Conservation (phyloP, 2,113 vertebrate genomes). For the Narcine bancroftii region DNA sequence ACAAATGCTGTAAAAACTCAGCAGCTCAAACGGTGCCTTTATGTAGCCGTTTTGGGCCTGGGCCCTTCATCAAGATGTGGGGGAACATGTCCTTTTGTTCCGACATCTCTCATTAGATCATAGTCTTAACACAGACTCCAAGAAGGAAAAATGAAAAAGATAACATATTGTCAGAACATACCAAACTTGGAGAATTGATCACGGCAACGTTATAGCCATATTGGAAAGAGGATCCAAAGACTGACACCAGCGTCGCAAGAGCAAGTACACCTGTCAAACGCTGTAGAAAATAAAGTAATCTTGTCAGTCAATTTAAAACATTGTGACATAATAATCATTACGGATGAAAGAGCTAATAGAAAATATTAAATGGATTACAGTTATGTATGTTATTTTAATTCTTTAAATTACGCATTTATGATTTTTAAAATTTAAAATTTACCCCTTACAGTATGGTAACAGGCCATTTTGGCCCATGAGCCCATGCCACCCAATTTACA, state of each 20-base stretch:
- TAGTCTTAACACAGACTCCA: not conserved
- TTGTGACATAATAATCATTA: not conserved
- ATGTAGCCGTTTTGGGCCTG: no score
- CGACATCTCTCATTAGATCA: no score
- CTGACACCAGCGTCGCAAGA: constrained; percentile 61
- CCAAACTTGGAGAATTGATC: constrained; percentile 75
- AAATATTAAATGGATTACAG: not conserved
- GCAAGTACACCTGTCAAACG: constrained; percentile 61
- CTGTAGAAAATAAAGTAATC: constrained; percentile 49
- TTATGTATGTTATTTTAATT: not conserved
- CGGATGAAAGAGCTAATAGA: not conserved
- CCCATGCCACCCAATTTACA: no score
- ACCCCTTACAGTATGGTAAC: no score
- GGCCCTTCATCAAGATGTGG: no score
- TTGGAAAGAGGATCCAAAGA: constrained; percentile 93
- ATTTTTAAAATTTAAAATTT: no score
- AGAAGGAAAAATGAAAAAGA: not conserved
- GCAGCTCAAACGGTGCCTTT: no score
- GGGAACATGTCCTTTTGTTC: no score
- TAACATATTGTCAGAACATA: constrained; percentile 44
- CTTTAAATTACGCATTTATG: no score
- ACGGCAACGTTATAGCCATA: constrained; percentile 88
- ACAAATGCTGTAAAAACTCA: no score
- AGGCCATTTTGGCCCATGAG: no score
- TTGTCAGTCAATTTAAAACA: not conserved